Evolutionary conservation across 2,113 vertebrate species (phyloP).

Genomic region (Alligator mississippiensis): DNA sequence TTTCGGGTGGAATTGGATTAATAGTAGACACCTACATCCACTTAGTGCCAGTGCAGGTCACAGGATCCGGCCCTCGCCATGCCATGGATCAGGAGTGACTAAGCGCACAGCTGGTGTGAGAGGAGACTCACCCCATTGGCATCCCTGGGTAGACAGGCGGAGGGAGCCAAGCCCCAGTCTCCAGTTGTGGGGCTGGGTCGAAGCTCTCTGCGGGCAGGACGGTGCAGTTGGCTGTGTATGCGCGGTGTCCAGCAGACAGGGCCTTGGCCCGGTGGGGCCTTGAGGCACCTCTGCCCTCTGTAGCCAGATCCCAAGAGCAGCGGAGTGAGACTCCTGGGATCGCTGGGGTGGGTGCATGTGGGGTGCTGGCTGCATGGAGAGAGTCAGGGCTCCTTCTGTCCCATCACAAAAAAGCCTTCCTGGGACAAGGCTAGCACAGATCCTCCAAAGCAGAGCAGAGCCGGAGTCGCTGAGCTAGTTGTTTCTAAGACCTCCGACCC

Average conservation of each 20-base stretch:
- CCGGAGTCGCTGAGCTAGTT: background rate
- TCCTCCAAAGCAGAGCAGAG: background rate
- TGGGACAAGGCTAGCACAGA: background rate
- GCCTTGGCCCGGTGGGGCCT: background rate
- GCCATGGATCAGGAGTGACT: accelerated
- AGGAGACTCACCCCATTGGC: background rate
- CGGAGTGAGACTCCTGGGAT: background rate
- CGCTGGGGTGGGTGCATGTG: background rate
- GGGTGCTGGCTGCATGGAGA: background rate
- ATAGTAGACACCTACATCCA: too few species aligned
- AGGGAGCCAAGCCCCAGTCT: background rate
- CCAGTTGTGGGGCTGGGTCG: accelerated
- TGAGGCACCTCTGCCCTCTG: accelerated
- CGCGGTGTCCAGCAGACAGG: background rate
- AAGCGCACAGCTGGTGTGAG: accelerated
- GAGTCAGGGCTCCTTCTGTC: background rate
- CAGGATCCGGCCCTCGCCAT: background rate
- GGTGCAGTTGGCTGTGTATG: background rate
- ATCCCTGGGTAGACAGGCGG: background rate
- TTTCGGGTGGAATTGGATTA: too few species aligned
- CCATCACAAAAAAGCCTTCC: background rate
- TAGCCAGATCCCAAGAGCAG: accelerated
- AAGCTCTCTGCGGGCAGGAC: background rate
- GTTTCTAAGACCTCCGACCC: background rate
- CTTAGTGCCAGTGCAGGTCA: too few species aligned